A percentile compares a stretch with the other conserved stretches of the same genome.
Evolutionary conservation across 2,888 invertebrate genomes (phyloP).

Genomic region (Alentia gelatinosa): DNA sequence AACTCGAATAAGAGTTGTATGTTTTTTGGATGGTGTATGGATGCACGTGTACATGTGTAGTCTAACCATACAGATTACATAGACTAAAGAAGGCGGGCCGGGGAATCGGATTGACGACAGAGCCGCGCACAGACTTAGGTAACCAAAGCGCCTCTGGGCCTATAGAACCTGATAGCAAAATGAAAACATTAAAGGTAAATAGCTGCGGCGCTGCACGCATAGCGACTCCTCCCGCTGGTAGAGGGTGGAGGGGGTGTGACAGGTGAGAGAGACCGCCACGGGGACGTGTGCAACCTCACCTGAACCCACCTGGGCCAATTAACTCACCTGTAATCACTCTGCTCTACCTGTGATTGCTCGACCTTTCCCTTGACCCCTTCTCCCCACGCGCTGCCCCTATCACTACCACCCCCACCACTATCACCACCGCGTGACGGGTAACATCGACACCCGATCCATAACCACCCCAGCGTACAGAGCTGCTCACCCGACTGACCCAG

Average conservation of each 20-base stretch:
- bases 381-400: not conserved
- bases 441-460: no score
- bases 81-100: not conserved
- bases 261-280: not conserved
- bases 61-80: not conserved
- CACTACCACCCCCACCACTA: not conserved
- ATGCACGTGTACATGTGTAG: not conserved
- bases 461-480: not conserved
- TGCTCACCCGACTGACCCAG: not conserved
- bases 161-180: constrained; percentile 18
- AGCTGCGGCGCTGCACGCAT: not conserved
- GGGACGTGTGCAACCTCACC: not conserved
- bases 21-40: not conserved
- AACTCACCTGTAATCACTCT: constrained; percentile 3
- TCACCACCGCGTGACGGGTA: not conserved
- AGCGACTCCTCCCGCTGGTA: no score
- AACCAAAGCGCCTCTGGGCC: not conserved
- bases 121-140: not conserved
- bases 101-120: not conserved
- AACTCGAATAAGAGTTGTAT: not conserved
- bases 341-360: not conserved
- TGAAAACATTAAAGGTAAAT: constrained; percentile 42
- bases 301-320: constrained; percentile 1
- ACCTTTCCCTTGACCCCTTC: not conserved
- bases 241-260: not conserved